A percentile compares a stretch with the other conserved stretches of the same genome.
Evolutionary conservation across 2,888 invertebrate genomes (phyloP).

Genomic region (Nomada fabriciana): DNA sequence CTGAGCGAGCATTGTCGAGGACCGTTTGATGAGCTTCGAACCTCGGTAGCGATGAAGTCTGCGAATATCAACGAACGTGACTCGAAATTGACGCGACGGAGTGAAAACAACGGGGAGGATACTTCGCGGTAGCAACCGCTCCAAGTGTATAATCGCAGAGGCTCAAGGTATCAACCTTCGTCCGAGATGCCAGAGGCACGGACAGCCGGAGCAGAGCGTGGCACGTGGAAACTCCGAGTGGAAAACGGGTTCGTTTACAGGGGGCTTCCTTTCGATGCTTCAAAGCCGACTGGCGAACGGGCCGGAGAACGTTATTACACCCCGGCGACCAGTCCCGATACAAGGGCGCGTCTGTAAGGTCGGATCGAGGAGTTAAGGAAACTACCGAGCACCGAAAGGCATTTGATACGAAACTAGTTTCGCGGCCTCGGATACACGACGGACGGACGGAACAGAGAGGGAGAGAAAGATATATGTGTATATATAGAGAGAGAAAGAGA

Average conservation of each 20-base stretch:
- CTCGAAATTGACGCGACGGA: not conserved
- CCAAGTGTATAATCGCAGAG: not conserved
- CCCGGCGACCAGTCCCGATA: conserved; percentile 52
- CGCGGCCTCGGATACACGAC: conserved; percentile 77
- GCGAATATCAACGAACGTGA: not conserved
- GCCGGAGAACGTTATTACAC: conserved; percentile 58
- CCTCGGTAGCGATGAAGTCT: not conserved
- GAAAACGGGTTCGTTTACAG: conserved; percentile 34
- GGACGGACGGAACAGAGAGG: conserved; percentile 54
- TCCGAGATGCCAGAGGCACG: conserved; percentile 4
- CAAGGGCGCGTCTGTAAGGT: conserved; percentile 63
- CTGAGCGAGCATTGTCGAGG: not conserved
- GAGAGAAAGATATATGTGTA: conserved; percentile 37
- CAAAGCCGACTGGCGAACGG: conserved; percentile 12
- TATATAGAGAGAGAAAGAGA: conserved; percentile 9
- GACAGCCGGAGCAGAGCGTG: not conserved
- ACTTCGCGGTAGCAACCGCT: not conserved
- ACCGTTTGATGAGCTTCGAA: not conserved
- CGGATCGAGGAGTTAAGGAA: conserved; percentile 72
- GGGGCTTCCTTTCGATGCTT: conserved; percentile 14
- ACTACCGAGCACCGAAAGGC: conserved; percentile 70
- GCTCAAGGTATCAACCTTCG: conserved; percentile 14
- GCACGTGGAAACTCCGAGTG: conserved; percentile 28
- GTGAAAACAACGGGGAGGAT: not conserved
- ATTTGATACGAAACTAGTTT: conserved; percentile 79